Evolutionary conservation across 2,888 invertebrate genomes (phyloP), one percentile per base, ranked within the genome.

Genomic region (Orthosia incerta): DNA sequence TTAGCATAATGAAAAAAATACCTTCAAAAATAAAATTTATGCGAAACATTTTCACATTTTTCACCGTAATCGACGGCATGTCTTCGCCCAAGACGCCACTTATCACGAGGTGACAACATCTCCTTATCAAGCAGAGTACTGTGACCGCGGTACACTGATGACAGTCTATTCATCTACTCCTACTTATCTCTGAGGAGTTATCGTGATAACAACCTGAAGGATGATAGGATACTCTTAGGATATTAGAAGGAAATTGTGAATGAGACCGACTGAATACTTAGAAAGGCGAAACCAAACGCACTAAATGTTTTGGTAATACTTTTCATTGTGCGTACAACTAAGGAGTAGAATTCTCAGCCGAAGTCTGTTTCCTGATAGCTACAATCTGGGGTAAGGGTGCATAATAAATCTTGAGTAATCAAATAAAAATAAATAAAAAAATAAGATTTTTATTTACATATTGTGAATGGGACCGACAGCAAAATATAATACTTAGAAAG

Each of bases 51-150:
- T 63, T 12, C 1, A 12, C 5, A 57, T 39, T 76, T 76, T 63
- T 12, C 1, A 12, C 5, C 16, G 15, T 60, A 60, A 77, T 51
- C 60, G 74, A 53, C 23, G 26, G 62, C 53, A 73, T 81, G 64
- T 67, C 12, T 81, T 56, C 13, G 68, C 50, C 31, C 55, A 0
- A 39, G 70, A 80, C 66, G 59, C 66, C 66, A 78, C 82, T 74
- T 74, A 59, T 55, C 23, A 45, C 20, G 23, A 53, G 39, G 31
- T 56, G 48, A 59, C 18, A 67, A 71, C 53, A 64, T 46, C 62
- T 3, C 23, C 57, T 74, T 82, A 80, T 82, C 67, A 70, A 61
- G 50, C 16, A 55, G 62, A 77, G 81, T 76, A 74, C 61, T 71
- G 39, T n/a, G 53, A 64, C 80, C 70, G 63, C 46, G 15, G 18